phyloP scores from a whole-genome alignment of 2,113 vertebrate genomes.

The Perca schrenkii region DNA sequence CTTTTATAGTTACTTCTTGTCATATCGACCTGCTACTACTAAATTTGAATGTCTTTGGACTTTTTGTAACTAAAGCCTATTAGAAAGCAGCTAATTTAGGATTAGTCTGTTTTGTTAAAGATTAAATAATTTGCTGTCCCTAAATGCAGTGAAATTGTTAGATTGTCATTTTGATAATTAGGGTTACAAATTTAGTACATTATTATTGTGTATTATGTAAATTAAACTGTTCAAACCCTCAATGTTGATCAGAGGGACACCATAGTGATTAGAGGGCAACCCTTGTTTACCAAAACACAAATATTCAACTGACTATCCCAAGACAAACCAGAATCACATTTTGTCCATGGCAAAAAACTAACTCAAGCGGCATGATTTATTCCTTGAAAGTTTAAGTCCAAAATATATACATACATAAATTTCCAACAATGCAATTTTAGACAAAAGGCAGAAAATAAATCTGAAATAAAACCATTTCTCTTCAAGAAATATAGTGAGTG shows the following conservation, averaged over 20 bases:
- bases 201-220: constrained; percentile 53
- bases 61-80: constrained; percentile 55
- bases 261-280: constrained; percentile 20
- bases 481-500: constrained; percentile 62
- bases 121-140: constrained; percentile 16
- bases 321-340: constrained; percentile 55
- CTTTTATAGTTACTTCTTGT: not conserved
- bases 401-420: constrained; percentile 79
- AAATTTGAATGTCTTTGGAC: constrained; percentile 57
- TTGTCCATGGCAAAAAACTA: constrained; percentile 67
- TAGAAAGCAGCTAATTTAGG: constrained; percentile 50
- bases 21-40: not conserved
- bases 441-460: constrained; percentile 65
- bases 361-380: constrained; percentile 77
- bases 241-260: constrained; percentile 20
- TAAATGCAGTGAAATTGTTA: constrained; percentile 62
- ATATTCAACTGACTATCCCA: constrained; percentile 37
- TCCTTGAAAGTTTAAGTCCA: constrained; percentile 75
- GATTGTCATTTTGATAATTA: constrained; percentile 81
- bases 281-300: constrained; percentile 12
- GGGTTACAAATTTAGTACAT: constrained; percentile 47
- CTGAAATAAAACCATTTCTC: constrained; percentile 70
- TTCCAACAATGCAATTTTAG: constrained; percentile 73
- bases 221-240: constrained; percentile 14
- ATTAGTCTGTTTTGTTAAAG: constrained; percentile 24